A percentile compares a stretch with the other conserved stretches of the same genome.
These are phyloP conservation scores for Sceloporus tristichus DNA, from an alignment of 2,113 vertebrate species.

Conservation along the genomic window DNA sequence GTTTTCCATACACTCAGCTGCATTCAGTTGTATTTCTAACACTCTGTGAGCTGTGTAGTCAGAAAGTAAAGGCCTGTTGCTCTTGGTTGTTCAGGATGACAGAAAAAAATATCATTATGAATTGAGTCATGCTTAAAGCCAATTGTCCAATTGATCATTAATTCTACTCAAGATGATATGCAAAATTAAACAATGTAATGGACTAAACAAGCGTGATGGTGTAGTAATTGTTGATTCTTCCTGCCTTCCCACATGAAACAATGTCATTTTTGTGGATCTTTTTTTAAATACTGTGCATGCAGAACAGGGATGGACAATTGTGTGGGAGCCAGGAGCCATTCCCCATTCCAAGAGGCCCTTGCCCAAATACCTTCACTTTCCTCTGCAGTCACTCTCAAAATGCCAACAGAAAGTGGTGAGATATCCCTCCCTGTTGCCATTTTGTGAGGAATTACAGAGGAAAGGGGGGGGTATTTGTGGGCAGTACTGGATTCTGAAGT, in stretches of 20 bases:
- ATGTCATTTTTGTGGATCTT: not conserved
- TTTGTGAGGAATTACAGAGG: too few species aligned
- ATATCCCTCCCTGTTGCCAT: too few species aligned
- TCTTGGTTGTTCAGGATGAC: not conserved
- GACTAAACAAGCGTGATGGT: not conserved
- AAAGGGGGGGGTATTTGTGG: too few species aligned
- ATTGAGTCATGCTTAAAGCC: not conserved
- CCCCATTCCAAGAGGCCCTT: too few species aligned
- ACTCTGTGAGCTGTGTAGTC: not conserved
- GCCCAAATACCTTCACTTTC: too few species aligned
- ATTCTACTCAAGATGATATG: not conserved
- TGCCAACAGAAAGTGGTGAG: too few species aligned
- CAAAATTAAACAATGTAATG: slow-evolving; percentile 25
- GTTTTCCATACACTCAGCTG: not conserved
- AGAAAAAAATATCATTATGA: not conserved
- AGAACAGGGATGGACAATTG: too few species aligned
- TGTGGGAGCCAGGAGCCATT: too few species aligned
- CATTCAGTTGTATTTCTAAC: not conserved
- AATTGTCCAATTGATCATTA: not conserved
- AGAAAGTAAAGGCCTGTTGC: not conserved
- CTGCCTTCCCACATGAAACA: not conserved
- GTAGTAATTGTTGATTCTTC: not conserved
- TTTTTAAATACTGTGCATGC: too few species aligned
- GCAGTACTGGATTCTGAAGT: too few species aligned
- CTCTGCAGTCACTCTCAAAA: too few species aligned